phyloP scores from a whole-genome alignment of 2,888 invertebrate genomes.

The Thecophora atra region DNA sequence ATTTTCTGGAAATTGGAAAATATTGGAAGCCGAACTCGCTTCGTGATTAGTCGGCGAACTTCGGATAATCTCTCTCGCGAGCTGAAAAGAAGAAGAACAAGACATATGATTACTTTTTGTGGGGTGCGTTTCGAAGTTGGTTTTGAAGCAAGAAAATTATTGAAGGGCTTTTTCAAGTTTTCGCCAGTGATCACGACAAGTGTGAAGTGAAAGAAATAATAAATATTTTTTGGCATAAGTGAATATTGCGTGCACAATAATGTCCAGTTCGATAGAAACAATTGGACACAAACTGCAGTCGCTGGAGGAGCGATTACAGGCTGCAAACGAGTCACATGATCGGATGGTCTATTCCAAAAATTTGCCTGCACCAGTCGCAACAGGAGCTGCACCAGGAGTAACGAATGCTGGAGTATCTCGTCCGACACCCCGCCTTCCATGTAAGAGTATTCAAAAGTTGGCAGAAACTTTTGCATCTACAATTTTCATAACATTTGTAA shows the following conservation, averaged over 20 bases:
- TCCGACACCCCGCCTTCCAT: conserved; percentile 70
- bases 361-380: conserved; percentile 55
- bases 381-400: conserved; percentile 61
- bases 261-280: conserved; percentile 68
- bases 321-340: conserved; percentile 64
- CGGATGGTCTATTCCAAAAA: conserved; percentile 63
- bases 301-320: conserved; percentile 80
- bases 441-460: conserved; percentile 36
- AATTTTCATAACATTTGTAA: neutral
- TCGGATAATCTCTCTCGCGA: too few species aligned
- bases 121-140: too few species aligned
- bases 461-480: neutral
- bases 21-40: too few species aligned
- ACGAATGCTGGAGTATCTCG: conserved; percentile 57
- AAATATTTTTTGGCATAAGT: conserved; percentile 38
- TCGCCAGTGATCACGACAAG: conserved; percentile 19
- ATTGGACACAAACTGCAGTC: conserved; percentile 75
- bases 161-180: too few species aligned
- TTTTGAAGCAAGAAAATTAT: too few species aligned
- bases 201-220: conserved; percentile 32
- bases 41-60: too few species aligned
- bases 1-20: too few species aligned
- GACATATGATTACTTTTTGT: too few species aligned
- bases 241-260: conserved; percentile 41
- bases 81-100: too few species aligned